phyloP scores from a whole-genome alignment of 2,888 invertebrate species.

The Sceliomorpha sp. region DNA sequence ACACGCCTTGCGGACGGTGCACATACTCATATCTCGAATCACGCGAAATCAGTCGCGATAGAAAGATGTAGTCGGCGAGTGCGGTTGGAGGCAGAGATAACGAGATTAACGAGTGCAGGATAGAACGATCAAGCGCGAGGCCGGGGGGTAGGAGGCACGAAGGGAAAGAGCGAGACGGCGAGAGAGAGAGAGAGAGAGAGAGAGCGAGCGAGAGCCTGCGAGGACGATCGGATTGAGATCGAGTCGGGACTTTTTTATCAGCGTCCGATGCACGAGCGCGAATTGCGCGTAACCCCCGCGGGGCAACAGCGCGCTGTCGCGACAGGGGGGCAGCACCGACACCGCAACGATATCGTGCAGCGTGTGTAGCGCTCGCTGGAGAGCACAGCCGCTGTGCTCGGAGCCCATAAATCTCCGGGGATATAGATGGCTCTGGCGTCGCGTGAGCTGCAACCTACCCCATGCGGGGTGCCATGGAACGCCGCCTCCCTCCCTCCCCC shows the following conservation, averaged over 20 bases:
- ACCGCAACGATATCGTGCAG: constrained; percentile 70
- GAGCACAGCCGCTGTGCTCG: constrained; percentile 77
- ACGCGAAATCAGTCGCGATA: constrained; percentile 55
- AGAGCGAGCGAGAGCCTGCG: constrained; percentile 26
- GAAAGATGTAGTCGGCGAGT: constrained; percentile 50
- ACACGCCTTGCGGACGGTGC: constrained; percentile 1
- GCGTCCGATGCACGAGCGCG: constrained; percentile 75
- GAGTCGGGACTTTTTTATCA: constrained; percentile 74
- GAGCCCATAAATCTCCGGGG: constrained; percentile 78
- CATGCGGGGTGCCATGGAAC: constrained; percentile 78
- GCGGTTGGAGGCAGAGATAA: constrained; percentile 54
- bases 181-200: constrained; percentile 28
- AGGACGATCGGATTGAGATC: constrained; percentile 74
- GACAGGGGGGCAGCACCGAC: constrained; percentile 75
- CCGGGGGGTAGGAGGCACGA: too few species aligned
- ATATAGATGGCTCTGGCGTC: constrained; percentile 81
- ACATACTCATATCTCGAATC: constrained; percentile 38
- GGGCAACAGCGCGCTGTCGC: constrained; percentile 78
- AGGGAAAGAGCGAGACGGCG: too few species aligned
- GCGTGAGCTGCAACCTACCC: constrained; percentile 79
- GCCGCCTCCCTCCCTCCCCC: too few species aligned
- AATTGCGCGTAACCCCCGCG: constrained; percentile 80
- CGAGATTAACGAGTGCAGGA: constrained; percentile 53
- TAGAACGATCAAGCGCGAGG: constrained; percentile 47
- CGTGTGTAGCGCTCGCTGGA: constrained; percentile 72